A percentile compares a stretch with the other conserved stretches of the same genome.
phyloP scores from a whole-genome alignment of 1,140 invertebrate species.

The Drosophila azteca region DNA sequence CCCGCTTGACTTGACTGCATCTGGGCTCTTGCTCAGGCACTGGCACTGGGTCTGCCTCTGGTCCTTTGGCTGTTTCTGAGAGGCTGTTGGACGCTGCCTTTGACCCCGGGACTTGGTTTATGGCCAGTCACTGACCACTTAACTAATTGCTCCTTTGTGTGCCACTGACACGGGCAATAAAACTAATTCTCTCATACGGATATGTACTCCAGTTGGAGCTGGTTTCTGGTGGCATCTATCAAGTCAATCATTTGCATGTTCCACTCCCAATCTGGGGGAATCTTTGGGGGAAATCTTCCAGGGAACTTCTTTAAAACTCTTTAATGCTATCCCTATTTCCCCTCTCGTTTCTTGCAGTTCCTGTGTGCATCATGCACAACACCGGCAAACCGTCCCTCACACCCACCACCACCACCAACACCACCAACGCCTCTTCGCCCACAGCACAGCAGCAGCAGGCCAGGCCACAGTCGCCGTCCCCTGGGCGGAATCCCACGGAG shows the following conservation, averaged over 20 bases:
- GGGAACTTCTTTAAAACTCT: neutral
- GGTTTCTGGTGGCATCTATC: slow-evolving; percentile 6
- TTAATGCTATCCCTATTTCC: neutral
- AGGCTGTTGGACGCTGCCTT: slow-evolving; percentile 27
- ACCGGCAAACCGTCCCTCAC: slow-evolving; percentile 71
- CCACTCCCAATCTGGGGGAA: neutral
- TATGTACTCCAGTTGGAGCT: slow-evolving; percentile 2
- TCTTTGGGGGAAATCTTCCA: neutral
- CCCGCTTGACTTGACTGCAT: slow-evolving; percentile 63
- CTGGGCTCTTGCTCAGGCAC: slow-evolving; percentile 9
- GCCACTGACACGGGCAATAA: slow-evolving; percentile 72
- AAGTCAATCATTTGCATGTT: slow-evolving; percentile 53
- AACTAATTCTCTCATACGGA: slow-evolving; percentile 51
- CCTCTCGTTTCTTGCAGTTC: slow-evolving; percentile 48
- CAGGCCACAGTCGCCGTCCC: slow-evolving; percentile 47
- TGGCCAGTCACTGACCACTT: slow-evolving; percentile 73
- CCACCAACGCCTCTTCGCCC: slow-evolving; percentile 45
- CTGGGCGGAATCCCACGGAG: slow-evolving; percentile 37
- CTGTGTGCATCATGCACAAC: slow-evolving; percentile 78
- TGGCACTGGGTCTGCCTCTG: slow-evolving; percentile 15
- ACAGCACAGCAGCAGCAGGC: slow-evolving; percentile 35
- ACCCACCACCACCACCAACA: slow-evolving; percentile 41
- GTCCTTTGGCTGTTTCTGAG: slow-evolving; percentile 59
- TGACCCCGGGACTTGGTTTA: slow-evolving; percentile 54
- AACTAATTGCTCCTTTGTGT: slow-evolving; percentile 79